Percentiles rank a stretch among this genome's conserved stretches.
Evolutionary conservation across 37 sponge, comb jelly and placozoan genomes (phyloP).

Genomic region (Oopsacas minuta): DNA sequence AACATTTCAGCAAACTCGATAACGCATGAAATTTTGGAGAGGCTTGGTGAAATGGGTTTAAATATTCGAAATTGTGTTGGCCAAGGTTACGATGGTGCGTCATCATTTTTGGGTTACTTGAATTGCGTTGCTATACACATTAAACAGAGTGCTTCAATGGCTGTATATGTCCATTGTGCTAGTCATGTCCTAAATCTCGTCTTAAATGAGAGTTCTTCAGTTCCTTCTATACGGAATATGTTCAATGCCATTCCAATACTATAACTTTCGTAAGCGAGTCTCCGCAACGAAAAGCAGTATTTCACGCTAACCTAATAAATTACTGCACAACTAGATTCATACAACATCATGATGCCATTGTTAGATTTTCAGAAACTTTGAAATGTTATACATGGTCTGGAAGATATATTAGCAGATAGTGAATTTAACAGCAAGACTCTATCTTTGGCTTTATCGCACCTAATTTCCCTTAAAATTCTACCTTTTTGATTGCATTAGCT

Average conservation of each 20-base stretch:
- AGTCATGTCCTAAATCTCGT: slow-evolving; percentile 5
- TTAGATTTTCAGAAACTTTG: background rate
- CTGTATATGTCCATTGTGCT: slow-evolving; percentile 20
- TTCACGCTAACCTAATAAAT: background rate
- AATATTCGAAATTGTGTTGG: slow-evolving; percentile 6
- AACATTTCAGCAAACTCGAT: background rate
- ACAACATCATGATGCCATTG: slow-evolving; percentile 17
- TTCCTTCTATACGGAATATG: background rate
- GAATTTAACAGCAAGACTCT: background rate
- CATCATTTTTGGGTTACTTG: background rate
- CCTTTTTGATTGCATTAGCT: background rate
- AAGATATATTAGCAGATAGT: background rate
- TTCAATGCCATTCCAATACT: background rate
- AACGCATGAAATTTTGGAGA: slow-evolving; percentile 9
- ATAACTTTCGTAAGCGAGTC: background rate
- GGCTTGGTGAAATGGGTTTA: background rate
- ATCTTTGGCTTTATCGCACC: background rate
- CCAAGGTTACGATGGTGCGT: slow-evolving; percentile 22
- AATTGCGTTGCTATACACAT: slow-evolving; percentile 18
- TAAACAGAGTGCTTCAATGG: background rate
- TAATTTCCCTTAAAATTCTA: background rate
- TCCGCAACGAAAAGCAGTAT: background rate
- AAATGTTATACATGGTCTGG: background rate
- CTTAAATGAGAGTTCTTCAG: background rate
- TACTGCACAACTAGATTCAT: background rate